phyloP scores from a whole-genome alignment of 2,797 vertebrate genomes.

The Intellagama lesueurii region DNA sequence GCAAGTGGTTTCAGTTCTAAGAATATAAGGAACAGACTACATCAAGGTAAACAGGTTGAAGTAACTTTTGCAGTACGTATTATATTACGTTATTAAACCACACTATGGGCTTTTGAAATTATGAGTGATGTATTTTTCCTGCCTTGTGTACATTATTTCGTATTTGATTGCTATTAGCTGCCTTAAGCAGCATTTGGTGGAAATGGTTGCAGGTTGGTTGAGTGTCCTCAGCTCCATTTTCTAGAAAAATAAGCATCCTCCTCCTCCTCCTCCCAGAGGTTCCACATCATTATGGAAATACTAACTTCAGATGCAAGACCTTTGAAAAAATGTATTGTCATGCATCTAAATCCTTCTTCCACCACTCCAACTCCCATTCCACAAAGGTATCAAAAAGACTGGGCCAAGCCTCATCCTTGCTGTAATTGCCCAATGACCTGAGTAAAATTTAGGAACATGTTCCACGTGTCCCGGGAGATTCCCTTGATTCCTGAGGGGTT shows the following conservation, averaged over 20 bases:
- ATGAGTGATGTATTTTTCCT: background rate
- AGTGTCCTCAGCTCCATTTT: background rate
- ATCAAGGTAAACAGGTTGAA: too few species aligned
- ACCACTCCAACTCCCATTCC: constrained; percentile 95
- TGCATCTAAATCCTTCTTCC: constrained; percentile 75
- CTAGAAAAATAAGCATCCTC: background rate
- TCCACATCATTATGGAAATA: too few species aligned
- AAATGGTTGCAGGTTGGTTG: background rate
- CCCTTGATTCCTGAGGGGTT: constrained; percentile 97
- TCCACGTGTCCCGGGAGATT: constrained; percentile 99
- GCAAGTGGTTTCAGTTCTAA: too few species aligned
- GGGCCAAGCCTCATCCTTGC: constrained; percentile 99
- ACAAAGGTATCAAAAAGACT: constrained; percentile 99
- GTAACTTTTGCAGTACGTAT: too few species aligned
- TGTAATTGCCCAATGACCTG: constrained; percentile 99
- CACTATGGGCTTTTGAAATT: background rate
- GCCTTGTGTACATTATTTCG: background rate
- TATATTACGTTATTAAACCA: too few species aligned
- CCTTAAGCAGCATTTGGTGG: background rate
- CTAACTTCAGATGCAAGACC: too few species aligned
- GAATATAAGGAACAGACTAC: too few species aligned
- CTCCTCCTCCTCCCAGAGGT: too few species aligned
- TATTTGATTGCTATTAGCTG: background rate
- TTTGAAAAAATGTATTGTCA: too few species aligned
- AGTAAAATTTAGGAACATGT: constrained; percentile 99